Base-by-base conservation (phyloP, 2,113 vertebrate species). In the Spilogale gracilis region DNA sequence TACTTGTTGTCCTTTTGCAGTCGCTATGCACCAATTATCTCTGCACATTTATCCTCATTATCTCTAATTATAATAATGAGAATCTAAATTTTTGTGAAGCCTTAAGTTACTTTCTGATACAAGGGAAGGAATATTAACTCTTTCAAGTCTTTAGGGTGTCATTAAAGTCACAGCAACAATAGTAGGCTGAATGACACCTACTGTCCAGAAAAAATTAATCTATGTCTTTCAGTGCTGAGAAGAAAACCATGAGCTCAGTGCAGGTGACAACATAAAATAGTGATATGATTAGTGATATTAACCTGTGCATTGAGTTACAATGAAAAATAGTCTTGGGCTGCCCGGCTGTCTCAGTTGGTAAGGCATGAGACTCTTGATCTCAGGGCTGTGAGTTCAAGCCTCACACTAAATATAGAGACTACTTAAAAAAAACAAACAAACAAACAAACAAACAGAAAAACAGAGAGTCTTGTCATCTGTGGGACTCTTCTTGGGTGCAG, bases 101-200 rank as follows among this genome's bases (percentile, higher is more conserved):
- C n/a, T 93, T 82, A 50, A 79, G 30, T 93, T 92, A 87, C 27
- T 93, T 85, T 25, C 81, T 94, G 85, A 85, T 60, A 79, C 84
- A 76, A 20, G 91, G 50, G 32, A 16, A 63, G 21, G 9, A 84
- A 65, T 5, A 48, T 80, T 69, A 95, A 95, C 61, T 93, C 85
- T 71, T 96, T 91, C 43, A 65, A 21, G 11, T 95, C 50, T 81
- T 88, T 30, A 79, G 21, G 56, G 58, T 67, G 23, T 58, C 60
- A 86, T 32, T 60, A 96, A 86, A 23, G 9, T 13, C 8, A 85
- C 25, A 91, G 63, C 16, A 79, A 58, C 3, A 67, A 73, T 78
- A 81, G 65, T 4, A 63, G 52, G n/a, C 63, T 89, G 48, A 83
- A 48, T 78, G 32, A 65, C 9, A 76, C 16, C 16, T 69, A 32